phyloP scores from a whole-genome alignment of 2,888 invertebrate genomes.

The Cremastinae sp. region DNA sequence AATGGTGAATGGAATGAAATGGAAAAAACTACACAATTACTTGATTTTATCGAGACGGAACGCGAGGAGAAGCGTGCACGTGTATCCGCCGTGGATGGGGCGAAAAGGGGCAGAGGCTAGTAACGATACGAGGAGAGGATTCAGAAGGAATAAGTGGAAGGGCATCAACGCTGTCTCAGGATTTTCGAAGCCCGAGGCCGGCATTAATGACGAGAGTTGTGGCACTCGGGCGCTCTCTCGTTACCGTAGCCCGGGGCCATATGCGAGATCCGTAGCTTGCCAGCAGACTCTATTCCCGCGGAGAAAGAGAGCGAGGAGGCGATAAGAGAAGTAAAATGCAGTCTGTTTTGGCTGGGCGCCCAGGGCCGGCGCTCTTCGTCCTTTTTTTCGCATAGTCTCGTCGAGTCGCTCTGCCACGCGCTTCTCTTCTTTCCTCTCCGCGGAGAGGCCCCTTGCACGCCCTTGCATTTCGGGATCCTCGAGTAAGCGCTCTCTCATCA shows the following conservation, averaged over 20 bases:
- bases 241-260: conserved; percentile 72
- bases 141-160: conserved; percentile 60
- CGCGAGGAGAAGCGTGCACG: too few species aligned
- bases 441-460: conserved; percentile 17
- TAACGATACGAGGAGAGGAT: too few species aligned
- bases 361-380: conserved; percentile 7
- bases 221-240: conserved; percentile 66
- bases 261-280: conserved; percentile 35
- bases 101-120: too few species aligned
- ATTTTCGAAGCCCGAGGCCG: conserved; percentile 67
- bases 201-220: conserved; percentile 73
- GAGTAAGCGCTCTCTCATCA: conserved; percentile 37
- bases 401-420: conserved; percentile 35
- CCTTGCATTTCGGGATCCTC: conserved; percentile 29
- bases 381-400: conserved; percentile 49
- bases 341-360: conserved; percentile 50
- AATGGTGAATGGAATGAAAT: too few species aligned
- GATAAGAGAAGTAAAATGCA: conserved; percentile 37
- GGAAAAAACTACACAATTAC: too few species aligned
- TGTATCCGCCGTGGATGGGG: too few species aligned
- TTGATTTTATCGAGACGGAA: too few species aligned
- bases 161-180: conserved; percentile 53
- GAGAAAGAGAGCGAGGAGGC: conserved; percentile 19
- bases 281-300: not conserved
- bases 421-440: conserved; percentile 24